Conservation (phyloP, 2,797 vertebrate genomes). For the Alca torda region DNA sequence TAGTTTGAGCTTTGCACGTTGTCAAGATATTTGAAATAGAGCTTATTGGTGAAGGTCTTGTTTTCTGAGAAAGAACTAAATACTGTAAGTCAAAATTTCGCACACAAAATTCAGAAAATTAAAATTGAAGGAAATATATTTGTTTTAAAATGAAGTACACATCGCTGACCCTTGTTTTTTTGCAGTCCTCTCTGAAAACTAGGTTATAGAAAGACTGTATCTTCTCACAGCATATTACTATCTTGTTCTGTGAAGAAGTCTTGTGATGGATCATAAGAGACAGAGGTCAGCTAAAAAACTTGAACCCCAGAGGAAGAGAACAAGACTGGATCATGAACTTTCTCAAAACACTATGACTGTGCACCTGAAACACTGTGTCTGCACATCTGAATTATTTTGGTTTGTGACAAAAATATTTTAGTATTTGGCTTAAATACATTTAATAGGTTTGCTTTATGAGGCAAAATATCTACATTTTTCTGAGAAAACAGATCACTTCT, state of each 20-base stretch:
- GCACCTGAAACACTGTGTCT: neutral
- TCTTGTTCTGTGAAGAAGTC: neutral
- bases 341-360: neutral
- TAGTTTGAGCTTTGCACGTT: neutral
- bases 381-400: neutral
- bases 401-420: neutral
- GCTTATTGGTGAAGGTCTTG: neutral
- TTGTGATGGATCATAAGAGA: neutral
- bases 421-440: neutral
- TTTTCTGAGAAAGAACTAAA: neutral
- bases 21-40: neutral
- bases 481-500: neutral
- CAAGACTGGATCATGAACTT: neutral
- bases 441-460: neutral
- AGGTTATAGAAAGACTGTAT: neutral
- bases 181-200: neutral
- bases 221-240: neutral
- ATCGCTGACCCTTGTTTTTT: neutral
- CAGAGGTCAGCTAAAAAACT: neutral
- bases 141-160: neutral
- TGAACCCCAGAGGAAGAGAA: neutral
- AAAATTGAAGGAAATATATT: neutral
- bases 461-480: neutral
- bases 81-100: neutral
- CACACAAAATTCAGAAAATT: neutral